Evolutionary conservation across 37 sponge, comb jelly and placozoan genomes (phyloP).

Genomic region (Oscarella lobularis): DNA sequence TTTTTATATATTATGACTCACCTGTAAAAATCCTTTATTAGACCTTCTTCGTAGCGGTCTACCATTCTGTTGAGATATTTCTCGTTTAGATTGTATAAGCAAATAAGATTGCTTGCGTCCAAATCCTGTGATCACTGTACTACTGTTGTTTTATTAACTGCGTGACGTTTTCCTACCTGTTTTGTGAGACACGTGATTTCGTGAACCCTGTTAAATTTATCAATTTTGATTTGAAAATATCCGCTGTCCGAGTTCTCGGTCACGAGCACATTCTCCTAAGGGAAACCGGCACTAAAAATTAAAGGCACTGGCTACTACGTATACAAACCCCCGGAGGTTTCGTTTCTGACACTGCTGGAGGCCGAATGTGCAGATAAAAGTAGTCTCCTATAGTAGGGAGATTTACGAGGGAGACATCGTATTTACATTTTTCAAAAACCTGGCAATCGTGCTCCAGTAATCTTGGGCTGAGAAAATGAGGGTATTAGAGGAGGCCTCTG

Average conservation of each 20-base stretch:
- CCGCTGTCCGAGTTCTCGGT: conserved; percentile 10
- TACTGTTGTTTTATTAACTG: too few relatives aligned
- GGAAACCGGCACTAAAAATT: not conserved
- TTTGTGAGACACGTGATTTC: not conserved
- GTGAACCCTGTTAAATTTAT: not conserved
- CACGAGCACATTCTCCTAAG: not conserved
- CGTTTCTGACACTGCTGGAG: too few relatives aligned
- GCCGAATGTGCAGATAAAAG: not conserved
- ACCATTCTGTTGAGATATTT: conserved; percentile 68
- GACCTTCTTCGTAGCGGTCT: conserved; percentile 16
- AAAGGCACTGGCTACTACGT: not conserved
- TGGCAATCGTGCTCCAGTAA: too few relatives aligned
- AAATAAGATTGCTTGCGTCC: conserved; percentile 52
- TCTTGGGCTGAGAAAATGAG: too few relatives aligned
- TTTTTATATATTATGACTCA: too few relatives aligned
- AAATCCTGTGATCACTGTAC: conserved; percentile 33
- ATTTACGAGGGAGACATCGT: too few relatives aligned
- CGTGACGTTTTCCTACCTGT: too few relatives aligned
- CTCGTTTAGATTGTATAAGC: conserved; percentile 80
- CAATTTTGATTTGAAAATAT: conserved; percentile 9
- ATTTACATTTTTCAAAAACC: too few relatives aligned
- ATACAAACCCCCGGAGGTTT: too few relatives aligned
- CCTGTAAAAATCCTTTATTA: conserved; percentile 17
- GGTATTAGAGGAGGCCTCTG: too few relatives aligned
- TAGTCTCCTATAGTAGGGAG: not conserved